Evolutionary conservation across 2,888 invertebrate species (phyloP), one percentile per base, ranked within the genome.

Genomic region (Orchesellides sinensis): DNA sequence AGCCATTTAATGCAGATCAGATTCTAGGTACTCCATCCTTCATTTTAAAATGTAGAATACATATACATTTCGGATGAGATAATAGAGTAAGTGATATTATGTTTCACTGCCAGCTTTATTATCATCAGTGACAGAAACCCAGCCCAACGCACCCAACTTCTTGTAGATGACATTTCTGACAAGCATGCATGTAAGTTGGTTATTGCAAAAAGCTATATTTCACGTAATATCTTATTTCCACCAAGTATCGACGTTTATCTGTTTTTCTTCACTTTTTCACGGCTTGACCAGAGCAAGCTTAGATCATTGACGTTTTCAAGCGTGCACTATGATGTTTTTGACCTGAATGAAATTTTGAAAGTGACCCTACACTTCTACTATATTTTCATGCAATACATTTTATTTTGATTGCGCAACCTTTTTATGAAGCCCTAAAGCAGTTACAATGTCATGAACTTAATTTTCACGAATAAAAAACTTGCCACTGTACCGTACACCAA

Each of bases 331-430:
- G 29, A 25, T 52, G 69, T 27, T 40, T 32, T 63, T 70, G 79
- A 79, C 79, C 79, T 79, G 70, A 79, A 47, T 69, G 69, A 21
- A 78, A 35, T 59, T 77, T 78, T 47, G 61, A 78, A 66, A 78
- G 78, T 69, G 78, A 69, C 45, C 45, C 17, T 25, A 61, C 66
- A 32, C 49, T 49, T 29, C 56, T 17, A 45, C 27, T 35, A 49
- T 17, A 32, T 32, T 6, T 32, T 29, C 12, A 32, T 32, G 4
- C 6, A 19, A 61, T 10, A 70, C 23, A 23, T 21, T 19, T 40
- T 27, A 69, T 70, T 56, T 54, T 14, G 19, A 65, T 65, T 65
- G 65, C 65, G 65, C 65, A 65, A 65, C n/a, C 3, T 63, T 32
- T 10, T 25, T 12, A 12, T 56, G 54, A 54, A 75, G 23, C 75